These are phyloP conservation scores for Lanius ludovicianus DNA, from an alignment of 2,113 vertebrate species.

Conservation along the genomic window DNA sequence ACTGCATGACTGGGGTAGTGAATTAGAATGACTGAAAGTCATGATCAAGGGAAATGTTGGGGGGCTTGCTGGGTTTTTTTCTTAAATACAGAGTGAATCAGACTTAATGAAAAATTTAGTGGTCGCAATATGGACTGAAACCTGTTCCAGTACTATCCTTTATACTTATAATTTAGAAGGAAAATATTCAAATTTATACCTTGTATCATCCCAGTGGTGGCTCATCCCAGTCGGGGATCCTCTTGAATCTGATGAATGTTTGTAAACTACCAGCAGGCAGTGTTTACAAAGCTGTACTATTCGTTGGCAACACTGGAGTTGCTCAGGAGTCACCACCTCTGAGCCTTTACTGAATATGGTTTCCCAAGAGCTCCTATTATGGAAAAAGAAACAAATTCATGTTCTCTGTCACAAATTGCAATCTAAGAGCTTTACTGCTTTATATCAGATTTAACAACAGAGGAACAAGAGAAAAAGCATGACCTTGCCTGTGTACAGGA, in stretches of 20 bases:
- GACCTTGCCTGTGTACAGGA: not conserved
- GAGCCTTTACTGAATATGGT: constrained; percentile 88
- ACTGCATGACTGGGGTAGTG: not conserved
- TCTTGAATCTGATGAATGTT: constrained; percentile 87
- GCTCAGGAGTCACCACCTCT: constrained; percentile 85
- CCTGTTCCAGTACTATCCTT: not conserved
- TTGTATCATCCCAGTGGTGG: constrained; percentile 90
- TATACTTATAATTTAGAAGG: not conserved
- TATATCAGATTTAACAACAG: constrained; percentile 35
- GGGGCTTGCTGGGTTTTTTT: not conserved
- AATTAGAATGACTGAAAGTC: not conserved
- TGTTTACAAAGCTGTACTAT: constrained; percentile 94
- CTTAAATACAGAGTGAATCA: not conserved
- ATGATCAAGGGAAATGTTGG: not conserved
- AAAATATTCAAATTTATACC: constrained; percentile 73
- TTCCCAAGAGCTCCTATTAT: constrained; percentile 91
- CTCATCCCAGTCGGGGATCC: constrained; percentile 84
- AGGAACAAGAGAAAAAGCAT: constrained; percentile 12
- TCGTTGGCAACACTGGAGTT: constrained; percentile 91
- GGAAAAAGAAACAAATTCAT: constrained; percentile 57
- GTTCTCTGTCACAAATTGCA: constrained; percentile 32
- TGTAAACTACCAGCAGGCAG: constrained; percentile 95
- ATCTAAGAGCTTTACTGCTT: constrained; percentile 16
- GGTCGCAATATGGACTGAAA: not conserved
- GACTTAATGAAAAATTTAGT: not conserved